Percentiles rank a stretch among this genome's conserved stretches.
These are phyloP conservation scores for Orgyia antiqua DNA, from an alignment of 2,888 invertebrate genomes.

Conservation along the genomic window DNA sequence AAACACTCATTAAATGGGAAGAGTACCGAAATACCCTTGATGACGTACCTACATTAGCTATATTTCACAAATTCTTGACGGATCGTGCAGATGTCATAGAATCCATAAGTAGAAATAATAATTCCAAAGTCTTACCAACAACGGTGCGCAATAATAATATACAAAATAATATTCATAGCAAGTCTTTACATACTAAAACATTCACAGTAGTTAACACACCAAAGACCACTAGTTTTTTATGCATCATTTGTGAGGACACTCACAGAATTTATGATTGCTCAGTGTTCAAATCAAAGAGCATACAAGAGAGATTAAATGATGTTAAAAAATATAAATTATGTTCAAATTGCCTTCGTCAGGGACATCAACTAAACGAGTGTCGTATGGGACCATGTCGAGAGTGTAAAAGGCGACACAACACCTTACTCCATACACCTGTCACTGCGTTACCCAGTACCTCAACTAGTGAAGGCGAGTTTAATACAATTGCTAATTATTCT, in stretches of 20 bases:
- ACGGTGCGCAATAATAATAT: background rate
- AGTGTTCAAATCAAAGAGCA: background rate
- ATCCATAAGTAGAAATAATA: slow-evolving; percentile 2
- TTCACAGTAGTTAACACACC: background rate
- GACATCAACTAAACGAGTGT: background rate
- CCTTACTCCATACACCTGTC: background rate
- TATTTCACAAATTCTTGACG: slow-evolving; percentile 20
- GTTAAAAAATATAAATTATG: background rate
- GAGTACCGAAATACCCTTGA: slow-evolving; percentile 17
- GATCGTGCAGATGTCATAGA: slow-evolving; percentile 21
- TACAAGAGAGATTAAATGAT: background rate
- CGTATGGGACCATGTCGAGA: slow-evolving; percentile 1
- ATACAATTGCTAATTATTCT: no score
- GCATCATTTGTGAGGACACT: no score
- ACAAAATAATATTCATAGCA: no score
- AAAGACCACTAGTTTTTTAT: background rate
- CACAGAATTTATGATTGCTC: slow-evolving; percentile 1
- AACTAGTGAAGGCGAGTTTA: no score
- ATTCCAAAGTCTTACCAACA: background rate
- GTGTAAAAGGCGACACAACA: slow-evolving; percentile 1
- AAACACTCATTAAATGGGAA: slow-evolving; percentile 19
- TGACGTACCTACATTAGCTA: slow-evolving; percentile 3
- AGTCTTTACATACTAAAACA: no score
- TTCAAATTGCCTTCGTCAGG: slow-evolving; percentile 1
- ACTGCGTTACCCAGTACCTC: no score